Percentiles rank a stretch among this genome's conserved stretches.
phyloP scores from a whole-genome alignment of 2,888 invertebrate species.

The Orthonevra nobilis region DNA sequence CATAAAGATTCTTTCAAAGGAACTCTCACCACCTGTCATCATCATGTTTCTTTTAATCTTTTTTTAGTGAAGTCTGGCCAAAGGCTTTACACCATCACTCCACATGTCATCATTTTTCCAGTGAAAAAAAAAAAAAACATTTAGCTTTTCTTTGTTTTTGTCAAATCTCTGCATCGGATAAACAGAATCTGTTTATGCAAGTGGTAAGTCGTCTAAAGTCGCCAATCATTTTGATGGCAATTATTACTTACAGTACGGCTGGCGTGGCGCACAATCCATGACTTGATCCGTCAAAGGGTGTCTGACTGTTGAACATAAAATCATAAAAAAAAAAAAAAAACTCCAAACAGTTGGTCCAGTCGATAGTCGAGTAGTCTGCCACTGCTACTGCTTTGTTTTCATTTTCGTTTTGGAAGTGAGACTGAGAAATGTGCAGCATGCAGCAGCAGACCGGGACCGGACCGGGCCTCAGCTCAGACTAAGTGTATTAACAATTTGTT shows the following conservation, averaged over 20 bases:
- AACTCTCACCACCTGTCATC: too few relatives aligned
- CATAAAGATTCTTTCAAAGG: too few relatives aligned
- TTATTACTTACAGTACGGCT: slow-evolving; percentile 6
- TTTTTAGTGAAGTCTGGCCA: too few relatives aligned
- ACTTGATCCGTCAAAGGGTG: slow-evolving; percentile 13
- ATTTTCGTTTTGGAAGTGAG: slow-evolving; percentile 6
- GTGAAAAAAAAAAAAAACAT: too few relatives aligned
- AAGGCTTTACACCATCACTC: too few relatives aligned
- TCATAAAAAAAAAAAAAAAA: background rate
- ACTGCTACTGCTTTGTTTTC: slow-evolving; percentile 1
- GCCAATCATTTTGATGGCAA: slow-evolving; percentile 8
- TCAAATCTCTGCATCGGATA: slow-evolving; percentile 18
- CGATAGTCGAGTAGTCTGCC: too few relatives aligned
- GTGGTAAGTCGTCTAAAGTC: slow-evolving; percentile 7
- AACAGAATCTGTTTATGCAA: slow-evolving; percentile 37
- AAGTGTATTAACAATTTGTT: slow-evolving; percentile 43
- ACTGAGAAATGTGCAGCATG: background rate
- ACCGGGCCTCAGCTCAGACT: too few relatives aligned
- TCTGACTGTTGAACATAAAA: slow-evolving; percentile 26
- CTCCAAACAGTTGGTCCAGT: slow-evolving; percentile 7
- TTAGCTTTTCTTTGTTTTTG: too few relatives aligned
- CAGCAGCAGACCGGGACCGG: background rate
- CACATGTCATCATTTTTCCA: too few relatives aligned
- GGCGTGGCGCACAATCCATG: slow-evolving; percentile 28
- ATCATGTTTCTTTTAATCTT: too few relatives aligned